Percentiles rank a stretch among this genome's conserved stretches.
Evolutionary conservation across 1,140 invertebrate species (phyloP).

Genomic region (Zaprionus lachaisei): DNA sequence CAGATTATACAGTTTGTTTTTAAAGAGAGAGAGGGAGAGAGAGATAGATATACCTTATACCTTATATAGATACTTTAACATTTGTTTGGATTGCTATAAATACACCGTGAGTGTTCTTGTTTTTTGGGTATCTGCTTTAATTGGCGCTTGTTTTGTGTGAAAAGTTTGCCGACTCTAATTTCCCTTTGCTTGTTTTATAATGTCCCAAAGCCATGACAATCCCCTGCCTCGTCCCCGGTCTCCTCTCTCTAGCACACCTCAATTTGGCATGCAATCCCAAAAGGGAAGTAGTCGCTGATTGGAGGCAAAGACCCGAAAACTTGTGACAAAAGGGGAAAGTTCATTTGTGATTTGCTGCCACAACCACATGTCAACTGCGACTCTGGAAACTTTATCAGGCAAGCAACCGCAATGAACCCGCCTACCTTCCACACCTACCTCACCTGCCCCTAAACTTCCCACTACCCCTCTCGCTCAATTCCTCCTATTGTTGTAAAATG

Average conservation of each 20-base stretch:
- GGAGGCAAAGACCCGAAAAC: conserved; percentile 27
- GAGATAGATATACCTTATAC: not conserved
- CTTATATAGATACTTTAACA: not conserved
- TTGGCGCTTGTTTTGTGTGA: conserved; percentile 14
- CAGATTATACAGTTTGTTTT: not conserved
- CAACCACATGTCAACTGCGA: conserved; percentile 10
- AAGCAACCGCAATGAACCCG: conserved; percentile 24
- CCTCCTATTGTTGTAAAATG: conserved; percentile 58
- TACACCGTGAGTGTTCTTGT: conserved; percentile 31
- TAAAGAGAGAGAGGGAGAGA: not conserved
- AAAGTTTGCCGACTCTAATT: conserved; percentile 38
- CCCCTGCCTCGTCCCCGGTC: not conserved
- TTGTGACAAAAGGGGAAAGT: conserved; percentile 35
- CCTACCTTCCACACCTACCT: not conserved
- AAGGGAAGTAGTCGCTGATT: conserved; percentile 36
- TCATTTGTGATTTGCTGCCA: conserved; percentile 22
- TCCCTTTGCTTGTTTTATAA: conserved; percentile 33
- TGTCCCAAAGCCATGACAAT: not conserved
- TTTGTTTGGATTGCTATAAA: conserved; percentile 26
- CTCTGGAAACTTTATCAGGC: conserved; percentile 32
- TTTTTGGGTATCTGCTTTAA: conserved; percentile 27
- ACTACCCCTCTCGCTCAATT: not conserved
- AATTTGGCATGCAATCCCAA: conserved; percentile 36
- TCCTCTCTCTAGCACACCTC: conserved; percentile 3
- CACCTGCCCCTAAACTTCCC: not conserved